A percentile compares a stretch with the other conserved stretches of the same genome.
Evolutionary conservation across 2,113 vertebrate species (phyloP).

Genomic region (Catharus minimus): DNA sequence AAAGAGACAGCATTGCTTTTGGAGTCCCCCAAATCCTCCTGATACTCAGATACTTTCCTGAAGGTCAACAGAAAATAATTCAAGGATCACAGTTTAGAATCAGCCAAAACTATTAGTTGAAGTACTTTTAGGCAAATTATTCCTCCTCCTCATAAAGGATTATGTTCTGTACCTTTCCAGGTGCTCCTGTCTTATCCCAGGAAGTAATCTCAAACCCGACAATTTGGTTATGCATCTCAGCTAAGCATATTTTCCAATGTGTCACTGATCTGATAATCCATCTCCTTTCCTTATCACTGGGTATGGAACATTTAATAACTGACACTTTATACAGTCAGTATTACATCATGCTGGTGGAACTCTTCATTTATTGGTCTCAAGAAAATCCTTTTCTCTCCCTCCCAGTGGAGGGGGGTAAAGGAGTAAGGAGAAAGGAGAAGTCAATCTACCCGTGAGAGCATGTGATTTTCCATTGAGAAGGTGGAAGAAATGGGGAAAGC

Average conservation of each 20-base stretch:
- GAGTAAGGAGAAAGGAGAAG: background rate
- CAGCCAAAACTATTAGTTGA: background rate
- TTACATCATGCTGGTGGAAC: constrained; percentile 71
- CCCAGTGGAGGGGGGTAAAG: background rate
- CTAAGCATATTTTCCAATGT: constrained; percentile 55
- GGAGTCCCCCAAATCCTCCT: background rate
- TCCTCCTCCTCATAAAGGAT: background rate
- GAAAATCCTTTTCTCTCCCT: constrained; percentile 3
- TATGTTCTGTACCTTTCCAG: background rate
- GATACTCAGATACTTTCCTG: background rate
- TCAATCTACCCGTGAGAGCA: background rate
- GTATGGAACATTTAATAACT: constrained; percentile 68
- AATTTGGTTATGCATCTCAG: constrained; percentile 30
- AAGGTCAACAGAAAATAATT: background rate
- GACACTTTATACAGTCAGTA: constrained; percentile 51
- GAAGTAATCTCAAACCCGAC: constrained; percentile 44
- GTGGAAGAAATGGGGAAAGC: background rate
- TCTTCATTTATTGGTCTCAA: constrained; percentile 40
- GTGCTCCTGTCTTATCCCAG: constrained; percentile 21
- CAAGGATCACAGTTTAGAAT: background rate
- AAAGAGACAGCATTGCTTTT: background rate
- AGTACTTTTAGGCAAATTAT: background rate
- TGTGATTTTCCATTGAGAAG: background rate
- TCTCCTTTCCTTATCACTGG: constrained; percentile 38
- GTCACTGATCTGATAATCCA: constrained; percentile 55